These are phyloP conservation scores for Zootoca vivipara DNA, from an alignment of 2,113 vertebrate genomes.

Conservation along the genomic window DNA sequence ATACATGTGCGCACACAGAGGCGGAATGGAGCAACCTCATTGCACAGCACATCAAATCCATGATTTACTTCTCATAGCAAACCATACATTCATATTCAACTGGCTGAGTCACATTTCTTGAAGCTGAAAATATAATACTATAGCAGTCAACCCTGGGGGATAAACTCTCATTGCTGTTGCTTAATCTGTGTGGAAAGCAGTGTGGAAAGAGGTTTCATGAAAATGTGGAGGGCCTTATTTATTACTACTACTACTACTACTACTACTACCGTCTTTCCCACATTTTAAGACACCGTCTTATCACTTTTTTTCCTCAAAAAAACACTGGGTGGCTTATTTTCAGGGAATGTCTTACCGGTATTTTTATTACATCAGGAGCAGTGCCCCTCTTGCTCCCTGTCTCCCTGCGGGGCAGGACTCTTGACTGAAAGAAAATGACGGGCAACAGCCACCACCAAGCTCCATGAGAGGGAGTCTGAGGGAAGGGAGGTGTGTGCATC, in stretches of 20 bases:
- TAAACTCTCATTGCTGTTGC: neutral
- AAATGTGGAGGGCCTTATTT: neutral
- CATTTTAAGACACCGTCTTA: no score
- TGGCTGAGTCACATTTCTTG: neutral
- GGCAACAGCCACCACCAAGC: no score
- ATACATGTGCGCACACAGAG: rapidly evolving
- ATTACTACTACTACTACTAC: neutral
- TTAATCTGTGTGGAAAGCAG: neutral
- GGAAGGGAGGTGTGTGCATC: no score
- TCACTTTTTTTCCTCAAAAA: no score
- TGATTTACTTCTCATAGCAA: neutral
- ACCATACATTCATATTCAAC: neutral
- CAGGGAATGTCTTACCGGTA: no score
- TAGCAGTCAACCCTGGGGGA: neutral
- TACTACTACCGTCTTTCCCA: no score
- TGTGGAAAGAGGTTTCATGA: neutral
- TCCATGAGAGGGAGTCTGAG: no score
- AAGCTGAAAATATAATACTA: neutral
- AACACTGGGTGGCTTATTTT: no score
- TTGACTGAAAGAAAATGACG: no score
- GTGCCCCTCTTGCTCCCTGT: no score
- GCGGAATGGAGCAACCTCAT: neutral
- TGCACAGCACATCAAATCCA: neutral
- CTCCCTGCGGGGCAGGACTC: no score
- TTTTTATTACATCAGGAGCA: no score